These are phyloP conservation scores for Eupithecia inturbata DNA, from an alignment of 2,888 invertebrate species.

Conservation along the genomic window DNA sequence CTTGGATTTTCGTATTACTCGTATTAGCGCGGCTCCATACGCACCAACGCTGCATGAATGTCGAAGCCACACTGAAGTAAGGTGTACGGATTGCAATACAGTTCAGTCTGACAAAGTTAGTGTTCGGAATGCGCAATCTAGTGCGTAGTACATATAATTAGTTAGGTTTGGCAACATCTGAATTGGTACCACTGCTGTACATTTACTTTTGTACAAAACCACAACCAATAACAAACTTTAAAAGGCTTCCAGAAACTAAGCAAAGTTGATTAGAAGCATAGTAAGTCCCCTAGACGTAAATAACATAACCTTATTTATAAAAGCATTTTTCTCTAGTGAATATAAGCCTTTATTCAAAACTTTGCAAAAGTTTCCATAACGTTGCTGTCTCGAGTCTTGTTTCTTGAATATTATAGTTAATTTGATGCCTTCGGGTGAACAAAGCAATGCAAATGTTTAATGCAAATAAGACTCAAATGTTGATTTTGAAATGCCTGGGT, in stretches of 20 bases:
- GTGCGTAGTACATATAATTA: too few relatives aligned
- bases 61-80: too few relatives aligned
- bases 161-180: too few relatives aligned
- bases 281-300: neutral
- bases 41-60: too few relatives aligned
- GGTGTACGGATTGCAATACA: too few relatives aligned
- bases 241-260: neutral
- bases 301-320: neutral
- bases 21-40: too few relatives aligned
- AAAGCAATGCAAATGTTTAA: constrained; percentile 20
- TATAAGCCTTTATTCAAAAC: constrained; percentile 1
- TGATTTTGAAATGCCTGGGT: neutral
- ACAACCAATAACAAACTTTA: neutral
- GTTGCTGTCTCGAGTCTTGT: neutral
- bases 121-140: too few relatives aligned
- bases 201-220: neutral
- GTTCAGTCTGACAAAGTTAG: too few relatives aligned
- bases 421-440: constrained; percentile 9
- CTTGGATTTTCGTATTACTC: too few relatives aligned
- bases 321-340: neutral
- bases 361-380: constrained; percentile 1
- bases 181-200: too few relatives aligned
- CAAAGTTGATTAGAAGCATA: neutral
- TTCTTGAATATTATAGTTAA: constrained; percentile 10
- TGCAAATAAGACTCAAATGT: neutral